These are phyloP conservation scores for Pseudoips prasinana DNA, from an alignment of 2,888 invertebrate species.

Conservation along the genomic window DNA sequence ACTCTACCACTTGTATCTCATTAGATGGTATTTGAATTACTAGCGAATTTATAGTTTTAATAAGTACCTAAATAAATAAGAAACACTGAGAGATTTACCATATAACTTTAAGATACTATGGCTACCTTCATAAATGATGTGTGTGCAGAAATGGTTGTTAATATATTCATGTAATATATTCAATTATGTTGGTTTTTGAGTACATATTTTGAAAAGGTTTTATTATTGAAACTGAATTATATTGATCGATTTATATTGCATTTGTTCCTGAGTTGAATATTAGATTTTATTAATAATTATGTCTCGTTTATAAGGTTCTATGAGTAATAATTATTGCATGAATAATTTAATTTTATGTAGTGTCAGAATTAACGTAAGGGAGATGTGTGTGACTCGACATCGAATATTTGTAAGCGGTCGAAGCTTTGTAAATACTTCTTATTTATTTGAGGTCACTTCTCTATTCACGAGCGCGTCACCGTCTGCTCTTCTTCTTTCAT, in stretches of 20 bases:
- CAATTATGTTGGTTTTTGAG: slow-evolving; percentile 66
- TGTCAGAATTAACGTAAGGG: slow-evolving; percentile 55
- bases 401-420: slow-evolving; percentile 10
- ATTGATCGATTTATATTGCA: slow-evolving; percentile 80
- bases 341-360: slow-evolving; percentile 66
- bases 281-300: slow-evolving; percentile 75
- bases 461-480: no score
- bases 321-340: slow-evolving; percentile 64
- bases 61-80: slow-evolving; percentile 64
- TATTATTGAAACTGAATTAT: slow-evolving; percentile 55
- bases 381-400: slow-evolving; percentile 48
- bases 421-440: slow-evolving; percentile 35
- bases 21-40: slow-evolving; percentile 78
- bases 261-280: slow-evolving; percentile 81
- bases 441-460: slow-evolving; percentile 28
- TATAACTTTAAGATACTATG: slow-evolving; percentile 73
- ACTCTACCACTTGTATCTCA: slow-evolving; percentile 80
- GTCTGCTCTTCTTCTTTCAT: no score
- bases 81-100: slow-evolving; percentile 78
- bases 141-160: slow-evolving; percentile 72
- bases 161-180: slow-evolving; percentile 77
- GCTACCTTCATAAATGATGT: slow-evolving; percentile 73
- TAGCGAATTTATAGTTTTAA: slow-evolving; percentile 79
- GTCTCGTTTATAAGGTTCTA: slow-evolving; percentile 65
- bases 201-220: slow-evolving; percentile 67